phyloP scores from a whole-genome alignment of 2,113 vertebrate species.

The Coturnix japonica region DNA sequence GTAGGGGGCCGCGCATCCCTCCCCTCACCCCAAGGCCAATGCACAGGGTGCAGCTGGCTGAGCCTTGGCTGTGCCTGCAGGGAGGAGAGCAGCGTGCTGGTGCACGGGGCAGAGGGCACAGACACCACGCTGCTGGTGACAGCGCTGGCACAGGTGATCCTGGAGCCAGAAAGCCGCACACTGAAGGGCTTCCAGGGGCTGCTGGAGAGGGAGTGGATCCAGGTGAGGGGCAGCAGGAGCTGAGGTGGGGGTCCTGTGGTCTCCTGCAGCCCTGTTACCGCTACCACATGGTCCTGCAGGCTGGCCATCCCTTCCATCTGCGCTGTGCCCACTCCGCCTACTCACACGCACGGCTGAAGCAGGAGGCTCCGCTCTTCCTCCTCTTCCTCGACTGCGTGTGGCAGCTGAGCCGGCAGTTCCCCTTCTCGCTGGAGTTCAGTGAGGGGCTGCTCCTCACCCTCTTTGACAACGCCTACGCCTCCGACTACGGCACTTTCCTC shows the following conservation, averaged over 20 bases:
- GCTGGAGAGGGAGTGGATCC: conserved; percentile 88
- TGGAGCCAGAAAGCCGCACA: conserved; percentile 83
- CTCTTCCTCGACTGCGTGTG: conserved; percentile 90
- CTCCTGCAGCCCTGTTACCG: accelerated
- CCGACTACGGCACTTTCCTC: conserved; percentile 87
- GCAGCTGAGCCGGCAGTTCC: conserved; percentile 89
- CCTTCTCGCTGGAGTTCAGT: conserved; percentile 83
- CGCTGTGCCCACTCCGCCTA: conserved; percentile 82
- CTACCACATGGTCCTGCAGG: conserved; percentile 61
- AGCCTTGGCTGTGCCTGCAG: background rate
- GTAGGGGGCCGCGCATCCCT: conserved; percentile 3
- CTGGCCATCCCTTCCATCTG: conserved; percentile 86
- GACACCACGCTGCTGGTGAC: conserved; percentile 86
- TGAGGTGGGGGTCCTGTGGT: accelerated
- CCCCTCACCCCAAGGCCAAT: background rate
- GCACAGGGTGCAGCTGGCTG: background rate
- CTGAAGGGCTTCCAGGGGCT: conserved; percentile 86
- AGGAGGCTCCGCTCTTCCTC: conserved; percentile 85
- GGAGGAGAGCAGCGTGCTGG: conserved; percentile 82
- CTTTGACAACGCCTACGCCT: conserved; percentile 84
- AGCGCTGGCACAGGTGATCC: conserved; percentile 86
- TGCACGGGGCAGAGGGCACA: conserved; percentile 85
- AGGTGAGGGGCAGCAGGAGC: conserved; percentile 53
- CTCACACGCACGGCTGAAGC: conserved; percentile 81
- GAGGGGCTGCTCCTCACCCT: conserved; percentile 84